Conservation (phyloP, 2,888 invertebrate genomes). For the Acanthosepion pharaonis region DNA sequence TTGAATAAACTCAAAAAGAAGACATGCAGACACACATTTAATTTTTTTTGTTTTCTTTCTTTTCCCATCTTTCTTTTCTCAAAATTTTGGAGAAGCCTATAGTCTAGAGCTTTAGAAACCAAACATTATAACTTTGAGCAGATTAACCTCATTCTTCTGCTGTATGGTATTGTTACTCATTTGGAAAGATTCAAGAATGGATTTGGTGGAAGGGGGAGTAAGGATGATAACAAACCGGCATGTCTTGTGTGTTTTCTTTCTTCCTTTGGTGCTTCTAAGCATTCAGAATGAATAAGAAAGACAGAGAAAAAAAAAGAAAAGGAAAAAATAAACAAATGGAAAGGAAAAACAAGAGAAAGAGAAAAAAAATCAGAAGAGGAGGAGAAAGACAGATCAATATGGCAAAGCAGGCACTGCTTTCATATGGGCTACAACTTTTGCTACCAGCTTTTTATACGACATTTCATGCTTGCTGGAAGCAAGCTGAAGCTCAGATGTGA, state of each 20-base stretch:
- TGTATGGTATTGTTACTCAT: not conserved
- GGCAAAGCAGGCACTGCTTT: not conserved
- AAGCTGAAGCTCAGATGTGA: not conserved
- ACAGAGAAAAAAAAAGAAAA: not conserved
- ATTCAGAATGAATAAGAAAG: not conserved
- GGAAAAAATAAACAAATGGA: not conserved
- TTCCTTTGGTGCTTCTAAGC: not conserved
- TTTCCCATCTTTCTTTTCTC: not conserved
- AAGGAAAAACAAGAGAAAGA: not conserved
- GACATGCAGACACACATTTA: not conserved
- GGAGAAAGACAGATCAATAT: not conserved
- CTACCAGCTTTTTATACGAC: slow-evolving; percentile 6
- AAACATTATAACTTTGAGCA: slow-evolving; percentile 6
- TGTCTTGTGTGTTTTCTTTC: not conserved
- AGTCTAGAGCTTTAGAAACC: not conserved
- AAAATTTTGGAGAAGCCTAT: not conserved
- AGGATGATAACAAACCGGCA: not conserved
- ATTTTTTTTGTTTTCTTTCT: not conserved
- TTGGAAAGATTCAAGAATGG: not conserved
- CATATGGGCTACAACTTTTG: not conserved
- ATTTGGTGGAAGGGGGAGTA: not conserved
- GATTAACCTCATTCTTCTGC: not conserved
- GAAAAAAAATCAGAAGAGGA: not conserved
- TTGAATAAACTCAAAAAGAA: not conserved
- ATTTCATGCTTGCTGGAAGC: not conserved